These are phyloP conservation scores for Aphelenchoides besseyi DNA, from an alignment of 1,140 invertebrate genomes.

Conservation along the genomic window DNA sequence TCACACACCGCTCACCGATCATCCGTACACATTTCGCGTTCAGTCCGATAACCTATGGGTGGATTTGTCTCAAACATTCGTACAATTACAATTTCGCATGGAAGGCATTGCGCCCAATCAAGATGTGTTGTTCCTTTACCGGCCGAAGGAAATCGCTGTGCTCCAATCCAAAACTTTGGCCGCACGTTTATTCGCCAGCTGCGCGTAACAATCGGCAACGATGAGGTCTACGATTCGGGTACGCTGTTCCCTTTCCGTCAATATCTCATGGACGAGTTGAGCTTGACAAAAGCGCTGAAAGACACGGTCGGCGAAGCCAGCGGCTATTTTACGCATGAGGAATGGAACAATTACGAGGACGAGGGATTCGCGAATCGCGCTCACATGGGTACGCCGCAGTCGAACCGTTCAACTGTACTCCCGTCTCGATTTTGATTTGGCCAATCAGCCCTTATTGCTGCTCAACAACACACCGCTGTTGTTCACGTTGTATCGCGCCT, in stretches of 20 bases:
- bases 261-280: constrained; percentile 32
- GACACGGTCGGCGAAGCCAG: constrained; percentile 12
- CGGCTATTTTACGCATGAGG: constrained; percentile 24
- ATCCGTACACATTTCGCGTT: constrained; percentile 22
- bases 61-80: constrained; percentile 25
- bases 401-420: constrained; percentile 24
- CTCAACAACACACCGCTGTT: constrained; percentile 29
- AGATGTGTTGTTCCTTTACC: background rate
- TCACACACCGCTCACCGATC: constrained; percentile 19
- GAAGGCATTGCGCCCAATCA: background rate
- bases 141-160: background rate
- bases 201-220: constrained; percentile 27
- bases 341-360: constrained; percentile 17
- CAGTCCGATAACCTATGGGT: constrained; percentile 29
- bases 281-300: constrained; percentile 15
- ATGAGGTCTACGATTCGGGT: constrained; percentile 29
- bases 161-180: constrained; percentile 29
- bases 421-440: constrained; percentile 38
- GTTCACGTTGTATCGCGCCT: constrained; percentile 26
- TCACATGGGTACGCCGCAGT: background rate
- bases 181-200: constrained; percentile 38
- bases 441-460: constrained; percentile 28
- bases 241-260: constrained; percentile 24
- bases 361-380: constrained; percentile 15
- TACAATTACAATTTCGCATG: constrained; percentile 28